These are phyloP conservation scores for Noctua comes DNA, from an alignment of 2,888 invertebrate species.

Conservation along the genomic window DNA sequence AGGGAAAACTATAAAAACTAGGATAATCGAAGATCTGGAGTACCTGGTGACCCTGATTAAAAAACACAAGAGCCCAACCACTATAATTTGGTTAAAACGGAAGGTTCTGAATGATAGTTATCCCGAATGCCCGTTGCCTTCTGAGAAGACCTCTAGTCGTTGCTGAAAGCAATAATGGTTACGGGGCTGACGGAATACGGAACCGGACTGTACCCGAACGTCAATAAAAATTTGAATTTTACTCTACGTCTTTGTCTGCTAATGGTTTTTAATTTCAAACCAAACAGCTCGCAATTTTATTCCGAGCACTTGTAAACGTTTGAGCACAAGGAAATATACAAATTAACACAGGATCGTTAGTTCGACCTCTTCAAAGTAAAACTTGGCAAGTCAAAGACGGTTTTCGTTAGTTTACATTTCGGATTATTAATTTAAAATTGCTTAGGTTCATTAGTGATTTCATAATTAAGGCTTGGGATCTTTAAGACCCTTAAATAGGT, in stretches of 20 bases:
- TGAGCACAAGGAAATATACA: not conserved
- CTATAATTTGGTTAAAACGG: constrained; percentile 8
- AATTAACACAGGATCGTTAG: constrained; percentile 16
- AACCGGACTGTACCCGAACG: no score
- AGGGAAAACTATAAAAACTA: no score
- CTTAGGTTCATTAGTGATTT: constrained; percentile 19
- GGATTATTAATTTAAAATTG: constrained; percentile 27
- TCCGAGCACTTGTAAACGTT: not conserved
- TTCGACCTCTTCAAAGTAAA: constrained; percentile 11
- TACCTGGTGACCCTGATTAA: no score
- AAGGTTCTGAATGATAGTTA: no score
- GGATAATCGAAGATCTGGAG: no score
- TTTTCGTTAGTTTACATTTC: constrained; percentile 21
- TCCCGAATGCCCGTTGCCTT: not conserved
- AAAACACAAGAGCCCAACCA: no score
- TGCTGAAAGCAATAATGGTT: not conserved
- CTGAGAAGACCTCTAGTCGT: not conserved
- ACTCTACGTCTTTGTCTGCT: not conserved
- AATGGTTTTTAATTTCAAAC: not conserved
- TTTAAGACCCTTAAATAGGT: not conserved
- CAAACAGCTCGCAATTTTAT: not conserved
- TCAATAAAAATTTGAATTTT: not conserved
- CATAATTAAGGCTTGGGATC: not conserved
- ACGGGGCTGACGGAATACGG: not conserved
- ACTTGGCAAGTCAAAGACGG: constrained; percentile 19